Evolutionary conservation across 2,888 invertebrate species (phyloP), one percentile per base, ranked within the genome.

Genomic region (Seira sanloemensis): DNA sequence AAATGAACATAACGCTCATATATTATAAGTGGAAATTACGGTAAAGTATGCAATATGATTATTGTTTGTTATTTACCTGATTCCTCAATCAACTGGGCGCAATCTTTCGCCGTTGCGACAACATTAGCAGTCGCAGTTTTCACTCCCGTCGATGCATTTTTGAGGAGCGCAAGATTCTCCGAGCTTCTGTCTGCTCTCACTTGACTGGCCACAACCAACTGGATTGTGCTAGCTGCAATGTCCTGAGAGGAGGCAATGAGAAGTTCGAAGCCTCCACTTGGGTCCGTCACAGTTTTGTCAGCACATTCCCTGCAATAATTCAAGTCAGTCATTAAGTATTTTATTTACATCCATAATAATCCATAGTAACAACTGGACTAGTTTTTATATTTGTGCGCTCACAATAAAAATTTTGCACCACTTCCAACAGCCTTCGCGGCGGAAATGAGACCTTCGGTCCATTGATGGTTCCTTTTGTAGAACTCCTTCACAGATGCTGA

Each of bases 381-480:
- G 5, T 37, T 37, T 37, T 37, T 37, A 7, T 12, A 37, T 62
- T 9, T 5, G 54, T 19, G 9, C 27, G 73, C 87, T 88, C 73
- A 89, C 89, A 89, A 84, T 27, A 89, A 79, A 87, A 89, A 88
- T 71, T 89, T 97, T 2, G 99, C 99, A 75, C 98, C 98, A 90
- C 97, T 96, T 0, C 97, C 99, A 23, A 99, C 98, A 18, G 98
- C 96, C 91, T 99, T 99, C 0, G 99, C 98, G 0, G 99, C 99
- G 1, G 99, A 99, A 90, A 99, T 96, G 46, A 99, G 94, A 2
- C 99, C 99, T 91, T 99, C 98, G 0, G 99, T 98, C 99, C 99
- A 99, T 91, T 98, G 96, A 90, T 99, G 98, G 91, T 99, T 99
- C 88, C 97, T 93, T 91, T 98, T 97, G 92, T 99, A 99, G 93